Evolutionary conservation across 2,888 invertebrate species (phyloP), one percentile per base, ranked within the genome.

Genomic region (Pogonocherus hispidulus): DNA sequence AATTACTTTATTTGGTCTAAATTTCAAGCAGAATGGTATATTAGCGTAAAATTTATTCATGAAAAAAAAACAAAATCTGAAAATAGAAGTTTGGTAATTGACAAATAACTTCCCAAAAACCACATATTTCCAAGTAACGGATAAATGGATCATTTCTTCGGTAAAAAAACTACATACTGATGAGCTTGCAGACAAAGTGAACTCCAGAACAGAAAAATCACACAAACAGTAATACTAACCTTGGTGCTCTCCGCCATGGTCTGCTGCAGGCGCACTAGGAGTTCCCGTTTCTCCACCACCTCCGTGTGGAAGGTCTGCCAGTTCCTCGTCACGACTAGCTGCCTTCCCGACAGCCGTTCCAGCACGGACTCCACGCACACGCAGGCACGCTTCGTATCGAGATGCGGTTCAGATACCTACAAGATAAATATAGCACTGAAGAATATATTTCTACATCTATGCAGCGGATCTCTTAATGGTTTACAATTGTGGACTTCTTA

Each of bases 261-360:
- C 80, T 83, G 84, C 78, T 89, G 88, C 76, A 88, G 83, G 72
- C 86, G 84, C 68, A 87, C 84, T 77, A 86, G 84, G 62, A 87
- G 83, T 82, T 87, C 87, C 72, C 86, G 87, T 81, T 88, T 87
- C 82, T 90, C 89, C 65, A 88, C 88, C 71, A 92, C 88, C 71
- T 88, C 90, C 68, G 89, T 90, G 80, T 91, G 90, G 90, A 91
- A 92, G 81, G 89, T 89, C 82, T 93, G 91, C 89, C 92, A 92
- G 81, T 90, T 90, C 74, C 90, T 90, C 72, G 90, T 90, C 74
- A 93, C 87, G 78, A 87, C 87, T 78, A 90, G 85, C 84, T 91
- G 91, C 72, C 90, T 87, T 84, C 89, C 88, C 75, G 89, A 88
- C 79, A 93, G 89, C 76, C 90, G 89, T 79, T 92, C 91, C 83